Percentiles rank a stretch among this genome's conserved stretches.
These are phyloP conservation scores for Mnemiopsis leidyi DNA, from an alignment of 37 sponge, comb jelly and placozoan species.

Conservation along the genomic window DNA sequence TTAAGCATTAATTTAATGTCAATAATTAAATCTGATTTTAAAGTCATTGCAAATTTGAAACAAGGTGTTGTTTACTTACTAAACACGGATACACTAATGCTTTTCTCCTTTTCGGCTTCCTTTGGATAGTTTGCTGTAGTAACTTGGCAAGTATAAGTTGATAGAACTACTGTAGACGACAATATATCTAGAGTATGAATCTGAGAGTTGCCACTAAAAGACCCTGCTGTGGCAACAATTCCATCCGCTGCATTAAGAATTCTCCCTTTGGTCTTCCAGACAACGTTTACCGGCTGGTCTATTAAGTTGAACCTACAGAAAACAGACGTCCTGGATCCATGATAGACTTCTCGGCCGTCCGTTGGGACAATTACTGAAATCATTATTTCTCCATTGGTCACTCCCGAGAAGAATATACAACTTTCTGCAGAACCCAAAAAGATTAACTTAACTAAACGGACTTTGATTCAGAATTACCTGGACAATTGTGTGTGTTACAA, in stretches of 20 bases:
- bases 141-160: not conserved
- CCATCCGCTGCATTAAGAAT: not conserved
- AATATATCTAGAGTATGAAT: not conserved
- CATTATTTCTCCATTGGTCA: no score
- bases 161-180: not conserved
- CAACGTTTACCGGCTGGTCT: not conserved
- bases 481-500: not conserved
- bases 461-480: no score
- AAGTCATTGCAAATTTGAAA: no score
- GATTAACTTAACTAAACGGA: no score
- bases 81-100: not conserved
- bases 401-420: no score
- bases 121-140: not conserved
- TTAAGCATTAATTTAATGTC: no score
- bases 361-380: not conserved
- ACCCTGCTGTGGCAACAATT: not conserved
- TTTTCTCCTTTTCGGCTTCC: not conserved
- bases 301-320: not conserved
- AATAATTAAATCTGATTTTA: no score
- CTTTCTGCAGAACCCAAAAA: no score
- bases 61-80: no score
- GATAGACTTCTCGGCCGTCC: not conserved
- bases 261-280: not conserved
- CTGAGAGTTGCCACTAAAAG: not conserved
- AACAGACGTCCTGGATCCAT: not conserved